Evolutionary conservation across 1,140 invertebrate species (phyloP).

Genomic region (Nymphalis io): DNA sequence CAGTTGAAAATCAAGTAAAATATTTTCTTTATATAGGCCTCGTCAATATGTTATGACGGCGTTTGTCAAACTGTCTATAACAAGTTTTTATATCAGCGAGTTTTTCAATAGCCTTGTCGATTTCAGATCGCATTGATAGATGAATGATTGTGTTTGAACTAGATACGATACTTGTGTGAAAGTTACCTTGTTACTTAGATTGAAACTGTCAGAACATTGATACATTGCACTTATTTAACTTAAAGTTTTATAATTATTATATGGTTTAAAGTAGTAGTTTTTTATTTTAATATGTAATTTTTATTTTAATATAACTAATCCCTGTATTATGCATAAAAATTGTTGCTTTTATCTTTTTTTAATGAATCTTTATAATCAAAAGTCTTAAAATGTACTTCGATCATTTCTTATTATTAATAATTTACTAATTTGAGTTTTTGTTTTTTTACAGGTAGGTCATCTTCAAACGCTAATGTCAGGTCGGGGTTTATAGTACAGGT

Average conservation of each 20-base stretch:
- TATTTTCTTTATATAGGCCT: background rate
- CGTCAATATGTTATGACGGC: constrained; percentile 7
- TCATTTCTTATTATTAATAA: background rate
- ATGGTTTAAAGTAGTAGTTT: too few relatives aligned
- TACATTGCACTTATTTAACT: too few relatives aligned
- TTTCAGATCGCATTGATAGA: background rate
- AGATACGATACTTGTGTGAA: constrained; percentile 8
- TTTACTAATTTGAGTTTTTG: background rate
- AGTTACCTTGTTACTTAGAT: background rate
- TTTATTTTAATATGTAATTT: too few relatives aligned
- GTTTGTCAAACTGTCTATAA: constrained; percentile 20
- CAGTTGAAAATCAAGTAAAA: background rate
- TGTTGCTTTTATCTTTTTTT: too few relatives aligned
- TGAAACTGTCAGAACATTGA: too few relatives aligned
- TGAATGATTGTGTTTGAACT: background rate
- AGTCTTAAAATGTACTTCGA: too few relatives aligned
- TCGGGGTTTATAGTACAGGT: constrained; percentile 1
- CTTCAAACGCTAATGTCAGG: background rate
- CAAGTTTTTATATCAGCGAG: constrained; percentile 13
- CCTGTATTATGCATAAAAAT: too few relatives aligned
- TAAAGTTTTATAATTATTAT: too few relatives aligned
- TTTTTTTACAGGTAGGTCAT: constrained; percentile 20
- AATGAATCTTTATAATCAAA: too few relatives aligned
- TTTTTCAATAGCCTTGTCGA: constrained; percentile 20
- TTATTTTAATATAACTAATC: too few relatives aligned